A percentile compares a stretch with the other conserved stretches of the same genome.
These are phyloP conservation scores for Megaustenia siamemsis DNA, from an alignment of 2,888 invertebrate species.

Conservation along the genomic window DNA sequence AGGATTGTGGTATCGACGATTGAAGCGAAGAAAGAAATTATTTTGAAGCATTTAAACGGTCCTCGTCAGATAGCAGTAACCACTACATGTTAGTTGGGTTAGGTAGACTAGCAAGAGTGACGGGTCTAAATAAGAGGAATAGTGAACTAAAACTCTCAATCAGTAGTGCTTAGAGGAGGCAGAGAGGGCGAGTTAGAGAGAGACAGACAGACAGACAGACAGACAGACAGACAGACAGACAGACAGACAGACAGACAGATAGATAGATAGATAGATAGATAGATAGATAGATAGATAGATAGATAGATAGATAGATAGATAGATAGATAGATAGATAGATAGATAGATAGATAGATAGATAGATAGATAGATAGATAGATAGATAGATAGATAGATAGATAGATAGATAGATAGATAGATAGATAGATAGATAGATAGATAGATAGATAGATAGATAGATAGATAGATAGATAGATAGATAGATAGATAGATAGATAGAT, in stretches of 20 bases:
- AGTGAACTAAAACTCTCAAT: neutral
- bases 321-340: slow-evolving; percentile 6
- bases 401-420: neutral
- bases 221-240: slow-evolving; percentile 1
- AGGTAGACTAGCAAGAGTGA: neutral
- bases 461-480: too few relatives aligned
- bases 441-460: neutral
- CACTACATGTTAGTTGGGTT: too few relatives aligned
- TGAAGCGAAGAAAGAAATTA: too few relatives aligned
- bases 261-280: neutral
- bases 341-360: neutral
- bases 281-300: neutral
- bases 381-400: neutral
- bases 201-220: slow-evolving; percentile 22
- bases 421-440: neutral
- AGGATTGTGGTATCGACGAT: too few relatives aligned
- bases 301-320: slow-evolving; percentile 7
- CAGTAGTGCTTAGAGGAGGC: neutral
- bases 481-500: too few relatives aligned
- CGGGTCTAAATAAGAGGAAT: neutral
- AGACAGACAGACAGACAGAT: neutral
- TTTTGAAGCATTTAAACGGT: too few relatives aligned
- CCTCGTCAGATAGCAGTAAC: too few relatives aligned
- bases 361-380: neutral
- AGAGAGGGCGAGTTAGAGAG: slow-evolving; percentile 18